Evolutionary conservation across 2,797 vertebrate species (phyloP), one percentile per base, ranked within the genome.

Genomic region (Oreonectes daqikongensis): DNA sequence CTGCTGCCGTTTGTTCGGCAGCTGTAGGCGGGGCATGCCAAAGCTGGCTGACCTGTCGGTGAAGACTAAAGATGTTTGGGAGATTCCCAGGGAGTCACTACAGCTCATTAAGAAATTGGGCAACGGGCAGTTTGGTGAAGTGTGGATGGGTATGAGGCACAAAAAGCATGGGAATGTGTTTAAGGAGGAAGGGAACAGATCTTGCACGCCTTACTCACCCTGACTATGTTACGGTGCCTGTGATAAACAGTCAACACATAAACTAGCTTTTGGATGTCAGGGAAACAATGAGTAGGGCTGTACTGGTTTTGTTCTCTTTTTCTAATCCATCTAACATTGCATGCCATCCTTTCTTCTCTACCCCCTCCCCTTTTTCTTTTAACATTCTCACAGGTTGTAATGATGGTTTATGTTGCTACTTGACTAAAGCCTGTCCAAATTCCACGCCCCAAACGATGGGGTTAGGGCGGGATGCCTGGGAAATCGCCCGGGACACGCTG

Each of bases 61-160:
- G 93, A 96, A 96, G 94, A 96, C 95, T 91, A 96, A 96, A 91
- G 95, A 96, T 63, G 92, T 95, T 90, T 96, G 95, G 95, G 95
- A 96, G 93, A 96, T 96, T 90, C 95, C 95, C 32, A 92, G 95
- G 0, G 95, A 96, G 88, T 96, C 95, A 80, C 92, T 96, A 76
- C 95, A 96, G 90, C 94, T 96, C 85, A 94, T 95, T 93, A 95
- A 95, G 91, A 96, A 95, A 88, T 88, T 96, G 91, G 95, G 95
- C 82, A 96, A 96, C 44, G 95, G 95, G 88, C 95, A 96, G 92
- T 96, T 96, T 59, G 95, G 95, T 94, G 95, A 96, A 95, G 95
- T 96, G 86, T 96, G 95, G 95, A 96, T 96, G 95, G 95, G 95
- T 96, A 96, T 90, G 95, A 88, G 84, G 81, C 78, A 69, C 30